Evolutionary conservation across 64 coral and sea anemone genomes (phyloP).

Genomic region (Montipora efflorescens): DNA sequence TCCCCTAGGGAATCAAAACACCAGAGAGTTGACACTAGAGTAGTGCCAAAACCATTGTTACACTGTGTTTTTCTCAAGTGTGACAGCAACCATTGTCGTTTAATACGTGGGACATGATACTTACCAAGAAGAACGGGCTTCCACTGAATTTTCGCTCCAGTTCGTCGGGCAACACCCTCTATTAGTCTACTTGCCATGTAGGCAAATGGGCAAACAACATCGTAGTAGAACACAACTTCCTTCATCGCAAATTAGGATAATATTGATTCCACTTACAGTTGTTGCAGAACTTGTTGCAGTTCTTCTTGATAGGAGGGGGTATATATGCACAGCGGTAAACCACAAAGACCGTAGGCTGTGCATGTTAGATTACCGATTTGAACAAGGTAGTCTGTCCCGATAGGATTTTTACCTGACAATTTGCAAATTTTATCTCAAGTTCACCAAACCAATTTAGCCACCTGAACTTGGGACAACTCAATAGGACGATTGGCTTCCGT

Average conservation of each 20-base stretch:
- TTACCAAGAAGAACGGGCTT: conserved; percentile 95
- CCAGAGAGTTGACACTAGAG: too few relatives aligned
- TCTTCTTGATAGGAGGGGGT: too few relatives aligned
- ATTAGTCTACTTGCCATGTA: conserved; percentile 85
- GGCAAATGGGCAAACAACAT: conserved; percentile 97
- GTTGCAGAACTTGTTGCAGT: neutral
- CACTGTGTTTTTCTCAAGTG: too few relatives aligned
- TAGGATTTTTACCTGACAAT: neutral
- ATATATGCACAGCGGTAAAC: neutral
- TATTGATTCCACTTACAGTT: too few relatives aligned
- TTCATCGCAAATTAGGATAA: conserved; percentile 53
- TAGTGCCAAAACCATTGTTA: too few relatives aligned
- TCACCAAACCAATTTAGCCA: neutral
- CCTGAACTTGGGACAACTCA: neutral
- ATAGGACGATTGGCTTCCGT: neutral
- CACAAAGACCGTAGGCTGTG: neutral
- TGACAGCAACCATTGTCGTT: too few relatives aligned
- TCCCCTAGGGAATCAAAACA: too few relatives aligned
- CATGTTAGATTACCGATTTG: neutral
- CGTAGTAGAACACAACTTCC: conserved; percentile 95
- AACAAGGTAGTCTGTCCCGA: neutral
- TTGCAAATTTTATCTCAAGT: too few relatives aligned
- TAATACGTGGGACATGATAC: neutral
- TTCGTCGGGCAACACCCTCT: conserved; percentile 83
- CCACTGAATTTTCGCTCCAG: conserved; percentile 88